Percentiles rank a stretch among this genome's conserved stretches.
These are phyloP conservation scores for Lochmaea capreae DNA, from an alignment of 2,888 invertebrate species.

Conservation along the genomic window DNA sequence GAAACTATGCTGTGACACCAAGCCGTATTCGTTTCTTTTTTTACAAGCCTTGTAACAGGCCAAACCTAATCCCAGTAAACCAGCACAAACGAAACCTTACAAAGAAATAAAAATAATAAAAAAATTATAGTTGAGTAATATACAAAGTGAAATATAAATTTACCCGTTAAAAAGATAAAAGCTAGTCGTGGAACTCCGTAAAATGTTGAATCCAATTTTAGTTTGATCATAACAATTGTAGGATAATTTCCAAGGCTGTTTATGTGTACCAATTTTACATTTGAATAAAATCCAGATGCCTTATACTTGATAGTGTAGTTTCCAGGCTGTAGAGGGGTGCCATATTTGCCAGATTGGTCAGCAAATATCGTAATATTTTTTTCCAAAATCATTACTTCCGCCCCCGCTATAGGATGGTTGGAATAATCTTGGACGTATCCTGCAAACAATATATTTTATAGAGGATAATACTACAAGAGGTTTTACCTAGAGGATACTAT, in stretches of 20 bases:
- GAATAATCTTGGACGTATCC: constrained; percentile 72
- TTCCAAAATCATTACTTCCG: constrained; percentile 67
- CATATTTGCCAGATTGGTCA: constrained; percentile 67
- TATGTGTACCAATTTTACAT: constrained; percentile 65
- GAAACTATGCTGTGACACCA: constrained; percentile 52
- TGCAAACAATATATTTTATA: constrained; percentile 49
- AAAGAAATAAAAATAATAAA: constrained; percentile 28
- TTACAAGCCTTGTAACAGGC: constrained; percentile 71
- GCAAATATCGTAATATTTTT: constrained; percentile 61
- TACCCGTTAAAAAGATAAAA: constrained; percentile 81
- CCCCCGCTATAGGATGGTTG: constrained; percentile 71
- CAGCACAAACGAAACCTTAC: constrained; percentile 70
- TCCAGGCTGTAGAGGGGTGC: constrained; percentile 67
- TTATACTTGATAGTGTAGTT: constrained; percentile 69
- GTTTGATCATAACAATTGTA: constrained; percentile 74
- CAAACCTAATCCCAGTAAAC: constrained; percentile 68
- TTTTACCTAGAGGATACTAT: no score
- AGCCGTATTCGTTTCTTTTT: constrained; percentile 56
- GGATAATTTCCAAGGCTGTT: constrained; percentile 63
- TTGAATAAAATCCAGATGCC: constrained; percentile 72
- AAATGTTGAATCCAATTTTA: constrained; percentile 75
- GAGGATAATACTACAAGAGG: not conserved
- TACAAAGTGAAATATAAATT: not conserved
- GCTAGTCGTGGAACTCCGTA: constrained; percentile 81
- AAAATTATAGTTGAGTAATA: not conserved